These are phyloP conservation scores for Scaptomyza reducta DNA, from an alignment of 2,888 invertebrate genomes.

Conservation along the genomic window DNA sequence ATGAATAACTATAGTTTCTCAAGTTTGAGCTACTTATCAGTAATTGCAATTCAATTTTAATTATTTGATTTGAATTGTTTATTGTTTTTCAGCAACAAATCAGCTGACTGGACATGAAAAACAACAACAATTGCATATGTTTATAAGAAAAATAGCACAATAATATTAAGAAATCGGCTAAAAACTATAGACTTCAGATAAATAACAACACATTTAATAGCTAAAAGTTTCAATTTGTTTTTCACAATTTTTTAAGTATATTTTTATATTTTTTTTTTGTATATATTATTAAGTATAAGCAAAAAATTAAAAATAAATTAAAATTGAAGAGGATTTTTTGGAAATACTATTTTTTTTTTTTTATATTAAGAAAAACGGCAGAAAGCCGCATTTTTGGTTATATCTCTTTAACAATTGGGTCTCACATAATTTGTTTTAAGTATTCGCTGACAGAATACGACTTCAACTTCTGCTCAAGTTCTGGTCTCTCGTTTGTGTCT, in stretches of 20 bases:
- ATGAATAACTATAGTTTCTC: neutral
- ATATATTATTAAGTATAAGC: neutral
- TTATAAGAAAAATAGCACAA: neutral
- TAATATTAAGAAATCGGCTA: neutral
- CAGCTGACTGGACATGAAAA: neutral
- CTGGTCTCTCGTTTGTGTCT: neutral
- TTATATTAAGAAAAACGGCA: neutral
- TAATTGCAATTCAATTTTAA: neutral
- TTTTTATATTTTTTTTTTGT: neutral
- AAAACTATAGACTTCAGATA: neutral
- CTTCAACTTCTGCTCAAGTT: neutral
- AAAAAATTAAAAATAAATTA: neutral
- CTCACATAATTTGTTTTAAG: neutral
- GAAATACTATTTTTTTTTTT: too few species aligned
- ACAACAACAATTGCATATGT: neutral
- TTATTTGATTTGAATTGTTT: neutral
- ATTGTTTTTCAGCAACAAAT: neutral
- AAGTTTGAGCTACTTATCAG: neutral
- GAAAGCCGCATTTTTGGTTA: neutral
- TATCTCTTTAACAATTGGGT: too few species aligned
- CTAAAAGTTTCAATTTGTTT: neutral
- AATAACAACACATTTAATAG: neutral
- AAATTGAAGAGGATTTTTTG: neutral
- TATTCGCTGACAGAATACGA: neutral
- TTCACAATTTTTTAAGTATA: neutral